A percentile compares a stretch with the other conserved stretches of the same genome.
These are phyloP conservation scores for Rallus limicola DNA, from an alignment of 2,113 vertebrate genomes.

Conservation along the genomic window DNA sequence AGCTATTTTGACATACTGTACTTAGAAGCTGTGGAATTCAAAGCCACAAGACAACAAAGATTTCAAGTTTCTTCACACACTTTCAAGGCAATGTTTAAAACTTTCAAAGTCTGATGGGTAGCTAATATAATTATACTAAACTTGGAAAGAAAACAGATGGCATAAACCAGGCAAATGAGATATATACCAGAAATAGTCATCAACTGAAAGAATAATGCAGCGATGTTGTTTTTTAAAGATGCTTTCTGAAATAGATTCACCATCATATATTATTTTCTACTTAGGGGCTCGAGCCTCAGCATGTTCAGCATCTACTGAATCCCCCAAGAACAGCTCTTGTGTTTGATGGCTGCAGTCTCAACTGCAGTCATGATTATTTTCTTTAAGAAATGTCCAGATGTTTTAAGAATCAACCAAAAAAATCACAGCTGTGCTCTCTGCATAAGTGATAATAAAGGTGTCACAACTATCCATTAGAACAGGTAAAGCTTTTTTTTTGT, in stretches of 20 bases:
- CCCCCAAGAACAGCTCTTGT: not conserved
- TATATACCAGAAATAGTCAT: conserved; percentile 27
- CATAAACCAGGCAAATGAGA: conserved; percentile 47
- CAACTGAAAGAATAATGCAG: conserved; percentile 12
- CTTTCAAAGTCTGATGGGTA: conserved; percentile 49
- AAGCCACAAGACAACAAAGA: conserved; percentile 22
- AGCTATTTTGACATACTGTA: conserved; percentile 10
- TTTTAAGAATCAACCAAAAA: conserved; percentile 30
- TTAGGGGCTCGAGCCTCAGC: not conserved
- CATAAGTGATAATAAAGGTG: not conserved
- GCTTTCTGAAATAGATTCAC: conserved; percentile 17
- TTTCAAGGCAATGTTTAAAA: conserved; percentile 34
- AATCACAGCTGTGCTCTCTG: not conserved
- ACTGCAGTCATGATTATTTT: conserved; percentile 41
- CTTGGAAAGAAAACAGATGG: conserved; percentile 65
- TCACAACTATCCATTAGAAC: not conserved
- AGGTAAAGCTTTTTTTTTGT: not conserved
- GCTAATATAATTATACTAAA: conserved; percentile 59
- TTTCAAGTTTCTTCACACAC: conserved; percentile 28
- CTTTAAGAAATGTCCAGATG: conserved; percentile 16
- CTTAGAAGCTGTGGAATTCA: not conserved
- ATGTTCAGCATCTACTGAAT: not conserved
- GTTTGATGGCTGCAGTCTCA: conserved; percentile 47
- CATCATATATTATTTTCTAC: not conserved
- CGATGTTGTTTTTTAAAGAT: not conserved